Evolutionary conservation across 2,797 vertebrate genomes (phyloP).

Genomic region (Australoheros facetus): DNA sequence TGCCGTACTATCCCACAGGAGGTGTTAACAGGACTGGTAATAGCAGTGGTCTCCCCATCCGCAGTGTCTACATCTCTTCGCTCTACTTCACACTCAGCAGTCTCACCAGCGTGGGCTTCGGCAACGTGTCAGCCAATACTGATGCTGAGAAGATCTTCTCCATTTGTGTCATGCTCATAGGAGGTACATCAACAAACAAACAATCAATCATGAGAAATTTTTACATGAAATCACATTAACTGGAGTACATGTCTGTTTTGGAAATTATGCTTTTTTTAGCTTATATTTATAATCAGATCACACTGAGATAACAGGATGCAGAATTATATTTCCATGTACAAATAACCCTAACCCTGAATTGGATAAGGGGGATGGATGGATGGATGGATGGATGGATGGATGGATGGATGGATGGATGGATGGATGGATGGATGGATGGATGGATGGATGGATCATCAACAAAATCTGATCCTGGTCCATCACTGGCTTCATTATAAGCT

Average conservation of each 20-base stretch:
- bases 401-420: not conserved
- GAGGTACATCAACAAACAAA: conserved; percentile 80
- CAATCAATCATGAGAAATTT: not conserved
- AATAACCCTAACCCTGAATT: not conserved
- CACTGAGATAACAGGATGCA: not conserved
- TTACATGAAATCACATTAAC: not conserved
- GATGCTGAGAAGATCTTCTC: conserved; percentile 98
- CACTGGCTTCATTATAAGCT: not conserved
- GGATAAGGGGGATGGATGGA: not conserved
- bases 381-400: not conserved
- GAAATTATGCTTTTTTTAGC: not conserved
- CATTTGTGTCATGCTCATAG: conserved; percentile 97
- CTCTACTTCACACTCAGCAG: conserved; percentile 98
- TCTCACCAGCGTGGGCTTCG: conserved; percentile 98
- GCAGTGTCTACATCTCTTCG: conserved; percentile 94
- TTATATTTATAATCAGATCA: not conserved
- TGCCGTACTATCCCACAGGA: conserved; percentile 82
- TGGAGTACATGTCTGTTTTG: not conserved
- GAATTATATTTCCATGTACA: not conserved
- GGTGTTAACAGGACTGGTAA: conserved; percentile 49
- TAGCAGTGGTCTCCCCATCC: conserved; percentile 84
- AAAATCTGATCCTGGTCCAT: not conserved
- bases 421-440: too few species aligned
- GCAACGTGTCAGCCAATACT: conserved; percentile 96
- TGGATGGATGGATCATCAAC: not conserved